Evolutionary conservation across 2,113 vertebrate species (phyloP).

Genomic region (Labeo rohita): DNA sequence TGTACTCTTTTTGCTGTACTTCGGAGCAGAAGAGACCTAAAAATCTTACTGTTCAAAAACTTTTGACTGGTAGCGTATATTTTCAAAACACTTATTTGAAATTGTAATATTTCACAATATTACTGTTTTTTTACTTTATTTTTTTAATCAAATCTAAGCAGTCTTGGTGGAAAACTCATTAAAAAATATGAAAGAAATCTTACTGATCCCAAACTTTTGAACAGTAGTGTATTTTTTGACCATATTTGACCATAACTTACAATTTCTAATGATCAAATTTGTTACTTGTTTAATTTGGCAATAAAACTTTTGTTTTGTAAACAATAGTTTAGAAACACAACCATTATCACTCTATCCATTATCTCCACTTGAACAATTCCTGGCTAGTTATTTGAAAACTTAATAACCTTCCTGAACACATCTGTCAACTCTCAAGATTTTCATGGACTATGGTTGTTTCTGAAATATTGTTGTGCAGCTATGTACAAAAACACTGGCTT

Average conservation of each 20-base stretch:
- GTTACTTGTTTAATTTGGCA: no score
- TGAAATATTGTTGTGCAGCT: conserved; percentile 2
- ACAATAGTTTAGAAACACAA: background rate
- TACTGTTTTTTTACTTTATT: no score
- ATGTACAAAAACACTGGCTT: conserved; percentile 12
- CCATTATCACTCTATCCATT: background rate
- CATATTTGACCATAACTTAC: background rate
- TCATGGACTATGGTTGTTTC: background rate
- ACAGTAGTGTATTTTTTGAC: background rate
- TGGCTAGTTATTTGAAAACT: background rate
- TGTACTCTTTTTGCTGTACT: no score
- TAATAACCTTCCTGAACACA: background rate
- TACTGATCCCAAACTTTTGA: background rate
- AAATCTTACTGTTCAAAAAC: background rate
- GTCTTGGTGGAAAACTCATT: no score
- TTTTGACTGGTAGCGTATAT: background rate
- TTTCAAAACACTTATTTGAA: background rate
- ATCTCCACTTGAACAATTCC: background rate
- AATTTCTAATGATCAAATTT: background rate
- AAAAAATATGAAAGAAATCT: background rate
- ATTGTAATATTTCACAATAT: no score
- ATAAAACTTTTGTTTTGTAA: background rate
- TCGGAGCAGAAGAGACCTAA: background rate
- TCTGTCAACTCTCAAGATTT: conserved; percentile 6
- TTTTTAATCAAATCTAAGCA: no score